Base-by-base conservation (phyloP, 2,113 vertebrate species). In the Bujurquina vittata region DNA sequence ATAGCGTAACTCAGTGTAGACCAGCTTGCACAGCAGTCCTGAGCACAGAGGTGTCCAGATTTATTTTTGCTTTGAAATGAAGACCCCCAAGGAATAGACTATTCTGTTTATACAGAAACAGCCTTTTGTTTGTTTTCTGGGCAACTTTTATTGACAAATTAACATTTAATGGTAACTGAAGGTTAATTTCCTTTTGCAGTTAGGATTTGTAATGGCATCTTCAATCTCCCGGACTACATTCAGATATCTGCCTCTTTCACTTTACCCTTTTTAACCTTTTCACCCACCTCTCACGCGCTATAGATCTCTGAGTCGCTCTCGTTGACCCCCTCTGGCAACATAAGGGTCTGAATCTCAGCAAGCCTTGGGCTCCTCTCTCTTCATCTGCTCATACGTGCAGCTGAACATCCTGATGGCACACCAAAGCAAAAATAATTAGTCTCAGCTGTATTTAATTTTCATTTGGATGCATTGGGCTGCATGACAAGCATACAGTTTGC, bases 391-490 rank as follows among this genome's bases (percentile, higher is more conserved):
- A 65, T 84, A 67, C 75, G 85, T 62, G 86, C 61, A 65, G 77
- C 63, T 67, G 72, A 87, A 84, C 79, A 82, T 82, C 76, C 77
- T 89, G 72, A 89, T 88, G 81, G 74, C 83, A 83, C 82, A 90
- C 81, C 85, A 83, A 90, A 90, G 81, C 77, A 80, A 80, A 72
- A 86, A 84, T 91, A 94, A 93, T 94, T 92, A 90, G 82, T 88
- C 90, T 86, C 87, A n/a, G 89, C 74, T 89, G 88, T 87, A 86
- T 91, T 92, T 83, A 89, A 49, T 69, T 88, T 89, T 87, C 5
- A 56, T 89, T 84, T 61, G 69, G 69, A 85, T 83, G 73, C 81
- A 54, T 75, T 75, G 79, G 76, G 75, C 57, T 74, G 79, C 65
- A 82, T 83, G 75, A 85, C 77, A 77, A 72, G 67, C 78, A 76